Evolutionary conservation across 2,797 vertebrate genomes (phyloP), one percentile per base, ranked within the genome.

Genomic region (Falco peregrinus): DNA sequence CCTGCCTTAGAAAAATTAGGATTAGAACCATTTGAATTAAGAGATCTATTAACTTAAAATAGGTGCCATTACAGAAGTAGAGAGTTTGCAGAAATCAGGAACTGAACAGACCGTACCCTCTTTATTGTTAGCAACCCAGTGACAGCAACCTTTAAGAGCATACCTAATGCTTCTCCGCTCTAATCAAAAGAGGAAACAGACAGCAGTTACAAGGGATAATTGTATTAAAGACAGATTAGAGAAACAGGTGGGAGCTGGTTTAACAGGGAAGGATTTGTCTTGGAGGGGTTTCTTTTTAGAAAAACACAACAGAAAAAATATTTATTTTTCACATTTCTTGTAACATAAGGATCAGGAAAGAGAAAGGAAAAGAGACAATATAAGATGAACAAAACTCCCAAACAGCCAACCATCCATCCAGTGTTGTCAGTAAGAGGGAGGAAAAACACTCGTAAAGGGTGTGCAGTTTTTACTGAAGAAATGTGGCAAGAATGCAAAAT

Each of bases 401-500:
- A 68, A 21, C 12, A 84, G 48, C 35, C 59, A 89, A 51, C 5
- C 5, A 68, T 18, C 60, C 37, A 53, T 10, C 4, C 28, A 57
- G 3, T 3, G 3, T 4, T 48, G 6, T 11, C 16, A n/a, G 37
- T 3, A 35, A 5, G 5, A 60, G 13, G 19, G 10, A 75, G 3
- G 10, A 18, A n/a, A 39, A 75, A 47, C 4, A 1, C 15, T 71
- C 5, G 0, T 16, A 16, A 45, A 65, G 16, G 3, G 8, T 13
- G 5, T 12, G 6, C 24, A 39, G 16, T 56, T 93, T 85, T 47
- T 21, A 41, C 35, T 51, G 8, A 63, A 69, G 19, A 73, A 73
- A 61, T 10, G 2, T 9, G 33, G n/a, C 43, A 76, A 79, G 37
- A 76, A 89, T 6, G 18, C 17, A 74, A 69, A 87, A 64, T 22